Base-by-base conservation (phyloP, 2,113 vertebrate genomes). In the Pluvianellus socialis region DNA sequence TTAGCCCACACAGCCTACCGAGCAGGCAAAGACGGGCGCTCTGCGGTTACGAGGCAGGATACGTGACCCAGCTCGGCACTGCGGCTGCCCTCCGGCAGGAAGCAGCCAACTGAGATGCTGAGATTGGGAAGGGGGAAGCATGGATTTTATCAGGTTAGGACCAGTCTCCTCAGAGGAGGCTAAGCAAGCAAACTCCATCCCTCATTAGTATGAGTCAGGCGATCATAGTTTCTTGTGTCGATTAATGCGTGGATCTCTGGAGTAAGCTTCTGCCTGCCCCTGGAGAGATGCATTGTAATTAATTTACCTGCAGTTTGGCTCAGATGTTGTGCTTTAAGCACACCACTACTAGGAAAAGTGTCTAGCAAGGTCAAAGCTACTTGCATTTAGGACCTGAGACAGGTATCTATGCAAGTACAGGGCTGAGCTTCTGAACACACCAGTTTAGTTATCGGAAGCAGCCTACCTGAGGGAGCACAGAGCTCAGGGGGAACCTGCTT, bases 181-280 rank as follows among this genome's bases (percentile, higher is more conserved):
- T 88, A 96, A 90, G 74, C 84, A 93, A 96, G 79, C 90, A 92
- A 95, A 93, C 33, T 75, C 70, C 70, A 91, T 62, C 74, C 27
- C 49, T 82, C 33, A 9, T 66, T 79, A 85, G 35, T 44, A 79
- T 88, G 87, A 96, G 73, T 94, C 93, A 94, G 73, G 30, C 5
- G 2, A 85, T 91, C 17, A 18, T 14, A 33, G 27, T 88, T 95
- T 79, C 94, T 66, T 58, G 45, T 18, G 66, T 89, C 70, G 49
- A 4, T 76, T 89, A 61, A 20, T 11, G 40, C 2, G 0, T 11
- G 32, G 23, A 9, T 73, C 71, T 62, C 77, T 52, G 28, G 56
- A 55, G 52, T 8, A 52, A 84, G 22, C 24, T 67, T 71, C 68
- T 95, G 52, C 87, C 58, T 68, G 4, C 16, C 35, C n/a, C 28